Conservation (phyloP, 2,888 invertebrate genomes). For the Mythimna impura region DNA sequence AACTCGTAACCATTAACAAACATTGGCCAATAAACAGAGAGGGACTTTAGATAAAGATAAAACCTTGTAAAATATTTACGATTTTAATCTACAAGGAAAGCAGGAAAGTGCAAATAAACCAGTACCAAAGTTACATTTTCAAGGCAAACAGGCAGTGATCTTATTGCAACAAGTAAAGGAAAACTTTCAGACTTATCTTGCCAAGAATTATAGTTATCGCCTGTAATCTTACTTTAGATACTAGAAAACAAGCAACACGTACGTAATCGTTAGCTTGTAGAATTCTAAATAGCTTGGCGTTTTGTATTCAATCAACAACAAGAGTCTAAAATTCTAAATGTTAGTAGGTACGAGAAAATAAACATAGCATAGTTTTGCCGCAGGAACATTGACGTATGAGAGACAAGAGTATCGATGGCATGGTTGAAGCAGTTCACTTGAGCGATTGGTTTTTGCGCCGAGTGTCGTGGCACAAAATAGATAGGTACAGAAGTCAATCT, state of each 20-base stretch:
- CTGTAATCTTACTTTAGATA: conserved; percentile 10
- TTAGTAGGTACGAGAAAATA: neutral
- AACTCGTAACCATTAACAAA: no score
- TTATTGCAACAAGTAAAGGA: conserved; percentile 10
- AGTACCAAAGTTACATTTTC: conserved; percentile 3
- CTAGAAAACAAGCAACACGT: conserved; percentile 1
- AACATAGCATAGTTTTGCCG: neutral
- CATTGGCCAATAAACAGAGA: no score
- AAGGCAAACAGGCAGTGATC: conserved; percentile 35
- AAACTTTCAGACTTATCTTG: conserved; percentile 5
- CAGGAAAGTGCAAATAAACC: conserved; percentile 4
- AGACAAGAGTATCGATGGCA: neutral
- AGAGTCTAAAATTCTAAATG: neutral
- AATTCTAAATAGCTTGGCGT: conserved; percentile 2
- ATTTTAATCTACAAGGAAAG: neutral
- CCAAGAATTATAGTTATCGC: conserved; percentile 12
- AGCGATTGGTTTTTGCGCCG: no score
- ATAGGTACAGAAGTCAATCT: no score
- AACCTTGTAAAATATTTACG: neutral
- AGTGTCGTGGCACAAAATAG: no score
- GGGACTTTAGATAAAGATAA: neutral
- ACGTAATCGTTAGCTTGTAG: neutral
- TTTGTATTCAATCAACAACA: neutral
- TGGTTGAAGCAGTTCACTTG: no score
- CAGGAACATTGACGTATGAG: neutral